Base-by-base conservation (phyloP, 2,888 invertebrate species). In the Drosophila pegasa region DNA sequence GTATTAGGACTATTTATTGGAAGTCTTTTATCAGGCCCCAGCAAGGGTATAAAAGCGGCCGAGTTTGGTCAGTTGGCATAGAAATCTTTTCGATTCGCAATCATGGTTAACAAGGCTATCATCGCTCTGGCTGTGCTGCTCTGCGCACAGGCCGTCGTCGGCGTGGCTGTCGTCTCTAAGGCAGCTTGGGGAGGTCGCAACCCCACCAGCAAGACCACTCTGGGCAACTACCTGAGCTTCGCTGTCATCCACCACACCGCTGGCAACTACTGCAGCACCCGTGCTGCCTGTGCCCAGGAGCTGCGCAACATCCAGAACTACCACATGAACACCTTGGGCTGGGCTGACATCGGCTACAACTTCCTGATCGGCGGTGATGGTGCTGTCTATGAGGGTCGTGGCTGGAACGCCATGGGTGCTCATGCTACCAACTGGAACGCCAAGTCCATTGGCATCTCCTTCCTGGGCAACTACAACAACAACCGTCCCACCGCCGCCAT, bases 301-400 rank as follows among this genome's bases (percentile, higher is more conserved):
- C 86, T 90, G 74, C 76, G 76, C 27, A 80, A 66, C 50, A 89
- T 90, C 57, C 90, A 90, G 71, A 35, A 50, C 37, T 89, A 80
- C 64, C 90, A 90, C 68, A 90, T 90, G 86, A 71, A 84, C 37
- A 45, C 65, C 5, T 60, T 80, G 61, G 80, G 80, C 29, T 90
- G 87, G 87, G 25, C 70, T 45, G 90, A 90, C 67, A 90, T 90
- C 60, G 88, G 88, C 25, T 90, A 90, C 50, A 87, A 84, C 57
- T 90, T 88, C 60, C 77, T 78, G 4, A 81, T 90, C 50, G 89
- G 89, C 41, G 89, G 78, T 20, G 89, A 90, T 80, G 90, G 88
- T 20, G 72, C 83, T 27, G 80, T 89, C n/a, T 90, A 90, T 40
- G 88, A 87, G 68, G 90, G 89, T 48, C 88, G 90, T 45, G 90